phyloP scores from a whole-genome alignment of 2,888 invertebrate genomes.

The Fissipunctia ypsillon region DNA sequence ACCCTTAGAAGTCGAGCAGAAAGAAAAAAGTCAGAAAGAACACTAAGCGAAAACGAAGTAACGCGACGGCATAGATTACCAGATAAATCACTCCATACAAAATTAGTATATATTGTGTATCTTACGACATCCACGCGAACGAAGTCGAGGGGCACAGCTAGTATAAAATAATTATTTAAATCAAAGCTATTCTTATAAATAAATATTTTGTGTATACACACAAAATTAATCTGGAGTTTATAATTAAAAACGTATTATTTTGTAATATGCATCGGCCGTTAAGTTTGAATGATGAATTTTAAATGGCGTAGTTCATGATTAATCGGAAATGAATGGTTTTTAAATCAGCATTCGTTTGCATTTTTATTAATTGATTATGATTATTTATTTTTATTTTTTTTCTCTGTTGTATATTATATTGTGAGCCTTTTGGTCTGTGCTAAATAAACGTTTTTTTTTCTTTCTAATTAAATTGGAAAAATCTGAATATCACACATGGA shows the following conservation, averaged over 20 bases:
- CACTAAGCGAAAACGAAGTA: too few species aligned
- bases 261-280: constrained; percentile 16
- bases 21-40: too few species aligned
- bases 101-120: too few species aligned
- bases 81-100: too few species aligned
- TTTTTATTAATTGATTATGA: neutral
- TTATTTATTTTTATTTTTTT: too few species aligned
- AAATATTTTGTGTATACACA: neutral
- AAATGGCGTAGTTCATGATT: constrained; percentile 25
- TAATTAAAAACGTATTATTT: constrained; percentile 32
- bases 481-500: neutral
- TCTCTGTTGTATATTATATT: too few species aligned
- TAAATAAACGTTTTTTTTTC: too few species aligned
- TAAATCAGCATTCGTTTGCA: constrained; percentile 25
- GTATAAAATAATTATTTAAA: neutral
- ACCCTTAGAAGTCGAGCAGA: too few species aligned
- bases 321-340: constrained; percentile 33
- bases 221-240: constrained; percentile 7
- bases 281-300: constrained; percentile 36
- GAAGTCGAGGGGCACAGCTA: too few species aligned
- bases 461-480: neutral
- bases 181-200: neutral
- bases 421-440: too few species aligned
- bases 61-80: too few species aligned
- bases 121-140: too few species aligned